Evolutionary conservation across 2,797 vertebrate species (phyloP).

Genomic region (Sardinella longiceps): DNA sequence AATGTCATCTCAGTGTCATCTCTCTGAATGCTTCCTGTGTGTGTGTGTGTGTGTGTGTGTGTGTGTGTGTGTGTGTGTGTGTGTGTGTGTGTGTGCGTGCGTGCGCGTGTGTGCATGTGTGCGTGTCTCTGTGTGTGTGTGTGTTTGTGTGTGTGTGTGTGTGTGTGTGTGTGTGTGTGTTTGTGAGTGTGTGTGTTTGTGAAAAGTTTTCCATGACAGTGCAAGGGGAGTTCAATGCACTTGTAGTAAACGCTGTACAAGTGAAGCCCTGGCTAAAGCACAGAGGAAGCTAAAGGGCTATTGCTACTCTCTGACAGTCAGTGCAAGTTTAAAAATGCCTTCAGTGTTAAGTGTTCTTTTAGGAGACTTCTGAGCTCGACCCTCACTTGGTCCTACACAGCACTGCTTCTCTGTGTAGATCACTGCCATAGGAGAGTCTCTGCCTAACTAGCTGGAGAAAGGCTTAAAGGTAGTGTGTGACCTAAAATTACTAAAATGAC

Average conservation of each 20-base stretch:
- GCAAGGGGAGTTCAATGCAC: not conserved
- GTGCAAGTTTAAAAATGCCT: not conserved
- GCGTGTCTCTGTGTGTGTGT: constrained; percentile 13
- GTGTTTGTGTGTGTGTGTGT: constrained; percentile 35
- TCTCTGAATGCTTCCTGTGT: not conserved
- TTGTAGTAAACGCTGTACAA: too few species aligned
- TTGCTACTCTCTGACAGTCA: not conserved
- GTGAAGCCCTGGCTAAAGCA: not conserved
- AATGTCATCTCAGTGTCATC: too few species aligned
- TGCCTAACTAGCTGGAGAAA: too few species aligned
- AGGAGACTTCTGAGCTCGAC: not conserved
- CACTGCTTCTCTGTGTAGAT: too few species aligned
- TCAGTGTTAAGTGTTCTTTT: not conserved
- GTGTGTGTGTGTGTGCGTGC: too few species aligned
- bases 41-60: too few species aligned
- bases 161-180: constrained; percentile 34
- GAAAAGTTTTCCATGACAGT: not conserved
- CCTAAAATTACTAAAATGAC: too few species aligned
- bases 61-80: too few species aligned
- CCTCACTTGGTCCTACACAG: not conserved
- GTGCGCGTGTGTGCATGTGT: constrained; percentile 5
- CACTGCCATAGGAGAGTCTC: too few species aligned
- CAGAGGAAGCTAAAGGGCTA: not conserved
- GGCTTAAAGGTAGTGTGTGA: too few species aligned
- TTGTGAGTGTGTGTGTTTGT: constrained; percentile 15